Evolutionary conservation across 2,888 invertebrate species (phyloP).

Genomic region (Trissolcus brochymenae): DNA sequence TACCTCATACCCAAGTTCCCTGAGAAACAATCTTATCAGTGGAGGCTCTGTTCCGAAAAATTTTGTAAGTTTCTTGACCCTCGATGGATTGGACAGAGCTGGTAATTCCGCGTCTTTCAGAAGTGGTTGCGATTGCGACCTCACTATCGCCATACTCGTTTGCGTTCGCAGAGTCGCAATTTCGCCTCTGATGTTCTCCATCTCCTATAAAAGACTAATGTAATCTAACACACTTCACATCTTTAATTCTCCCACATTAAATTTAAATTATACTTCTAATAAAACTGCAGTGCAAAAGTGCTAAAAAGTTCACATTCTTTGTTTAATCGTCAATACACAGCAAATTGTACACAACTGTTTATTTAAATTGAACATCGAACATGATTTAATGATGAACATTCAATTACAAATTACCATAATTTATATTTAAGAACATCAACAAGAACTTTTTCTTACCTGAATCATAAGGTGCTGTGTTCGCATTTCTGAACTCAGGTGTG

Average conservation of each 20-base stretch:
- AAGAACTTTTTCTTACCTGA: conserved; percentile 76
- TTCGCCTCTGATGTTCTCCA: conserved; percentile 91
- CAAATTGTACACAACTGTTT: no score
- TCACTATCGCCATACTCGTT: conserved; percentile 79
- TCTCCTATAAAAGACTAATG: conserved; percentile 80
- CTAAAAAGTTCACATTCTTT: no score
- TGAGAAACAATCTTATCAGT: conserved; percentile 90
- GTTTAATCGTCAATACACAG: no score
- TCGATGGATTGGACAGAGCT: conserved; percentile 89
- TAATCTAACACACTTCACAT: conserved; percentile 58
- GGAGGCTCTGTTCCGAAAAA: conserved; percentile 97
- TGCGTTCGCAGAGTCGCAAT: conserved; percentile 86
- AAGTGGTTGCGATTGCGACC: conserved; percentile 83
- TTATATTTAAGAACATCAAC: neutral
- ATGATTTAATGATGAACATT: no score
- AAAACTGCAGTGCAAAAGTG: no score
- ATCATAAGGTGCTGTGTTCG: conserved; percentile 91
- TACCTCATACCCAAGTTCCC: conserved; percentile 95
- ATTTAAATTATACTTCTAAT: no score
- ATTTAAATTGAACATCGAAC: no score
- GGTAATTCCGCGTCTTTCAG: conserved; percentile 80
- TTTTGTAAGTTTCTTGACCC: conserved; percentile 92
- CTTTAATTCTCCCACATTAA: neutral
- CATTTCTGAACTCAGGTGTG: conserved; percentile 94
- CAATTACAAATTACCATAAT: no score